These are phyloP conservation scores for Drosophila kikkawai DNA, from an alignment of 1,140 invertebrate genomes.

Conservation along the genomic window DNA sequence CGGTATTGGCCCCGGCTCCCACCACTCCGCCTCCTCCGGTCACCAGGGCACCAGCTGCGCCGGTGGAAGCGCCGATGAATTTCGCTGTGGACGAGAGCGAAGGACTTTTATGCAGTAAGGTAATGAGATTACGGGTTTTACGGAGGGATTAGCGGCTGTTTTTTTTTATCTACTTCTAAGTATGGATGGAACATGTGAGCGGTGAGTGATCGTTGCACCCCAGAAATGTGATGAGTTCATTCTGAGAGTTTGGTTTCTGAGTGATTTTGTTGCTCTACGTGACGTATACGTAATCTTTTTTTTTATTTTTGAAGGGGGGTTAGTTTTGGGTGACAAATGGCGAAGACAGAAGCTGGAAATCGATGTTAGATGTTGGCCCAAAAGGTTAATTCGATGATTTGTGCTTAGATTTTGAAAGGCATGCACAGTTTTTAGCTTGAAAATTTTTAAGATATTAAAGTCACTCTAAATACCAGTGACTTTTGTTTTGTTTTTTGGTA, in stretches of 20 bases:
- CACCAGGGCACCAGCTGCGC: slow-evolving; percentile 36
- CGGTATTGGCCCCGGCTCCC: slow-evolving; percentile 43
- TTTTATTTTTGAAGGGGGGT: slow-evolving; percentile 1
- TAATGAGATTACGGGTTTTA: slow-evolving; percentile 73
- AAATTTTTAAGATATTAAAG: not conserved
- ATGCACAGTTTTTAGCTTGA: slow-evolving; percentile 12
- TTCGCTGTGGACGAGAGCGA: slow-evolving; percentile 84
- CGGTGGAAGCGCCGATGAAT: slow-evolving; percentile 71
- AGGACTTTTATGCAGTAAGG: slow-evolving; percentile 85
- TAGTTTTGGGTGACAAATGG: slow-evolving; percentile 34
- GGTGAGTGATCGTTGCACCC: slow-evolving; percentile 23
- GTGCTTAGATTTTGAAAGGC: slow-evolving; percentile 2
- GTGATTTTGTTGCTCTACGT: slow-evolving; percentile 39
- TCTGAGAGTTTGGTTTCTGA: slow-evolving; percentile 11
- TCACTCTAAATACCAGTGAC: not conserved
- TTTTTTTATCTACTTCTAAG: slow-evolving; percentile 43
- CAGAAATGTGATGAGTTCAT: slow-evolving; percentile 11
- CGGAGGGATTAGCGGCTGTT: slow-evolving; percentile 27
- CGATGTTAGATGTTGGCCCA: slow-evolving; percentile 27
- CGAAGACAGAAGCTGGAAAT: slow-evolving; percentile 44
- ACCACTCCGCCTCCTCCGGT: slow-evolving; percentile 21
- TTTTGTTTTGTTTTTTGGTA: too few species aligned
- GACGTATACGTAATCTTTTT: slow-evolving; percentile 44
- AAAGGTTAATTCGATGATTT: slow-evolving; percentile 10
- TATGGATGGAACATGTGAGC: slow-evolving; percentile 12